Base-by-base conservation (phyloP, 2,113 vertebrate species). In the Sander lucioperca region DNA sequence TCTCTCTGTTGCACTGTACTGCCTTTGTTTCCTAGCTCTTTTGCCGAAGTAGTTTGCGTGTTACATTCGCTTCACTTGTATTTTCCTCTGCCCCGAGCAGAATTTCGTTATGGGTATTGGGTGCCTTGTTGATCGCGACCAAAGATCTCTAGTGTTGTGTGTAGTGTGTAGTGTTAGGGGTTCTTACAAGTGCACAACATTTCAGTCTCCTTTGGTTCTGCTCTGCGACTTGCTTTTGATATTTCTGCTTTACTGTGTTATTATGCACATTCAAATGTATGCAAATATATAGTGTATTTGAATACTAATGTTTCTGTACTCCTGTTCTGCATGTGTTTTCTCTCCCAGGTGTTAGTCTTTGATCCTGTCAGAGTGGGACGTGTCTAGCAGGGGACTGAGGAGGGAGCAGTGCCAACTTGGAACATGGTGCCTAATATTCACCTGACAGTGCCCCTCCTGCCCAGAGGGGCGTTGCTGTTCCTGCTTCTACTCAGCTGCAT, bases 351-450 rank as follows among this genome's bases (percentile, higher is more conserved):
- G 92, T 93, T 94, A 95, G 92, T 94, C 93, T 95, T 94, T 95
- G 95, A 96, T 95, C 93, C 93, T 91, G 90, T 94, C 92, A 94
- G 86, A 89, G 91, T 87, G 90, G 92, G 92, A 93, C 89, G 90
- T 82, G 91, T 91, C 89, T 90, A 93, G 91, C 83, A 86, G 90
- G 93, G 94, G 94, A 94, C 93, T 82, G 90, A 95, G 94, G 95
- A 91, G 95, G 95, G 93, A 92, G 92, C 95, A 84, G 94, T 94
- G 95, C 95, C 93, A 10, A 91, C 94, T 95, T 95, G 95, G 95
- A 97, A 96, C 95, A 98, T 98, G 97, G 96, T 96, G 96, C 96
- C 96, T 95, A 94, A 95, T 86, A 94, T 93, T 93, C 93, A 91
- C 91, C 93, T 73, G 83, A 88, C 92, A 88, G 90, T 89, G 90